phyloP scores from a whole-genome alignment of 2,888 invertebrate genomes.

The Phragmatobia fuliginosa region DNA sequence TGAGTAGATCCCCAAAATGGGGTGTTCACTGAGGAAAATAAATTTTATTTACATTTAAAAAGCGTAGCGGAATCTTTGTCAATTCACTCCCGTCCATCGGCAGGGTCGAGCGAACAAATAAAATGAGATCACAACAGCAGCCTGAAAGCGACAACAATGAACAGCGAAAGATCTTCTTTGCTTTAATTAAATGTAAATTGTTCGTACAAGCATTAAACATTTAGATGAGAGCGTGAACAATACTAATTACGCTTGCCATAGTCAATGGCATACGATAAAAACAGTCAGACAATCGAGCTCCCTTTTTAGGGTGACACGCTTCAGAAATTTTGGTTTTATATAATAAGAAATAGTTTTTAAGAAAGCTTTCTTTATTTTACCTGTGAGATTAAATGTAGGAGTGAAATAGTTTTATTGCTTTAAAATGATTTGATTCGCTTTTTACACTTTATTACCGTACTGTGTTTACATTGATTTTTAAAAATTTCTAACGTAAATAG shows the following conservation, averaged over 20 bases:
- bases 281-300: slow-evolving; percentile 23
- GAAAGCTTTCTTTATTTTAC: background rate
- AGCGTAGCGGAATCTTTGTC: slow-evolving; percentile 61
- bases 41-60: slow-evolving; percentile 64
- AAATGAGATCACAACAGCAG: slow-evolving; percentile 61
- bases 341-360: background rate
- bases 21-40: slow-evolving; percentile 55
- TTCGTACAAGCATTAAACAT: slow-evolving; percentile 55
- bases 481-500: background rate
- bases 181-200: slow-evolving; percentile 78
- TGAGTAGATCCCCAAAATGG: slow-evolving; percentile 28
- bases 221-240: slow-evolving; percentile 50
- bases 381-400: background rate
- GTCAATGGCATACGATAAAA: slow-evolving; percentile 40
- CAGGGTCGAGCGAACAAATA: slow-evolving; percentile 64
- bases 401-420: background rate
- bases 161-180: slow-evolving; percentile 63
- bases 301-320: slow-evolving; percentile 15
- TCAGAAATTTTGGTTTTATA: background rate
- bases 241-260: slow-evolving; percentile 45
- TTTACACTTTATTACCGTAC: background rate
- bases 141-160: slow-evolving; percentile 62
- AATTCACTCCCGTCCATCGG: slow-evolving; percentile 56
- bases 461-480: background rate
- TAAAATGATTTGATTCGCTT: background rate